A percentile compares a stretch with the other conserved stretches of the same genome.
These are phyloP conservation scores for Leucophora obtusa DNA, from an alignment of 2,888 invertebrate species.

Conservation along the genomic window DNA sequence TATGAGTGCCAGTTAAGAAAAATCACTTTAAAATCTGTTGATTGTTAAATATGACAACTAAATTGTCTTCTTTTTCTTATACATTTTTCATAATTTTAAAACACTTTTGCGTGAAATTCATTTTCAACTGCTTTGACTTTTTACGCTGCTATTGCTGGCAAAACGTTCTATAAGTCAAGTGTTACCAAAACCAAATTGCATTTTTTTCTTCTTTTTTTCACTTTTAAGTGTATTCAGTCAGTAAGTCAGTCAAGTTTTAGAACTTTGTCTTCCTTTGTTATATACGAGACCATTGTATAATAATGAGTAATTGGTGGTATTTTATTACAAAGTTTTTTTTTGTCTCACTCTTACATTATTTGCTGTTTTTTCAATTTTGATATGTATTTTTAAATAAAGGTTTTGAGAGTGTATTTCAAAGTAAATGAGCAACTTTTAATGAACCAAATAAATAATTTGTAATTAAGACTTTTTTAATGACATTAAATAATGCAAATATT, in stretches of 20 bases:
- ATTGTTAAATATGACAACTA: conserved; percentile 57
- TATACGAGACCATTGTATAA: neutral
- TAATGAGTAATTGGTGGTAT: conserved; percentile 57
- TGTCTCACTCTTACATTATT: neutral
- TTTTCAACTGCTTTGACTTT: neutral
- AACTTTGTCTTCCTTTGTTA: neutral
- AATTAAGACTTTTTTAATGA: conserved; percentile 44
- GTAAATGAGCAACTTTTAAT: conserved; percentile 30
- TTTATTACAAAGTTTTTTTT: conserved; percentile 52
- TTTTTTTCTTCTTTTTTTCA: conserved; percentile 20
- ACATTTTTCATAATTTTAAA: conserved; percentile 17
- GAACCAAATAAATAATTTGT: conserved; percentile 41
- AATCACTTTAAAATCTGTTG: conserved; percentile 43
- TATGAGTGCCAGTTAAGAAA: neutral
- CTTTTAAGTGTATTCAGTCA: conserved; percentile 16
- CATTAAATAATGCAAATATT: conserved; percentile 24
- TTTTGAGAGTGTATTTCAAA: neutral
- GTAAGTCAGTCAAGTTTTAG: neutral
- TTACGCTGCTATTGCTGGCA: neutral
- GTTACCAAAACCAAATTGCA: conserved; percentile 29
- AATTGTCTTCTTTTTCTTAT: conserved; percentile 25
- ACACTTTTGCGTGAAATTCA: conserved; percentile 6
- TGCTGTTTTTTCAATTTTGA: neutral
- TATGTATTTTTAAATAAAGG: conserved; percentile 7
- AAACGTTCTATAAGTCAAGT: conserved; percentile 8